phyloP scores from a whole-genome alignment of 1,140 invertebrate genomes.

The Paramacrobiotus metropolitanus region DNA sequence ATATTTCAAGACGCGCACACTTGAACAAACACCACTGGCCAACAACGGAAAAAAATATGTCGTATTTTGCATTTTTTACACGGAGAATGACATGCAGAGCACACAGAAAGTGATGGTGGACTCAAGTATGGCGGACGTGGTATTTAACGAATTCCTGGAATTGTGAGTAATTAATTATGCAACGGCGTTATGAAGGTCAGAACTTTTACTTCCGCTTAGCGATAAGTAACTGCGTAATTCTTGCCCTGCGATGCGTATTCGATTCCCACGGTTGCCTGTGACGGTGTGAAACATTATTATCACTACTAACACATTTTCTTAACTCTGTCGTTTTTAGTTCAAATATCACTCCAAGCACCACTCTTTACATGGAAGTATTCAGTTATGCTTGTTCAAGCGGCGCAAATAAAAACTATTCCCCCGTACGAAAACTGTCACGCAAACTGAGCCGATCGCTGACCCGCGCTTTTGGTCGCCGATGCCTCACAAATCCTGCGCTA shows the following conservation, averaged over 20 bases:
- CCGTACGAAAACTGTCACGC: background rate
- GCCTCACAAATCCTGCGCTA: no score
- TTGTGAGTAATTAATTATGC: background rate
- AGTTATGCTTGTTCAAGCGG: background rate
- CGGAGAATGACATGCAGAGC: background rate
- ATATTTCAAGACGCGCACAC: background rate
- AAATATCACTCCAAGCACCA: background rate
- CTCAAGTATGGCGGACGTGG: background rate
- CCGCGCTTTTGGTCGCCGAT: background rate
- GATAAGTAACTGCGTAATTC: no score
- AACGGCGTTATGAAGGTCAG: background rate
- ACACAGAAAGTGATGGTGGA: conserved; percentile 4
- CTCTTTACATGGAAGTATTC: background rate
- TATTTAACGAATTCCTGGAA: background rate
- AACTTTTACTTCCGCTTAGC: no score
- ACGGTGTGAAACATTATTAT: no score
- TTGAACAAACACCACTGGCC: background rate
- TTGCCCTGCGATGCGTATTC: no score
- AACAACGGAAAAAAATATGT: background rate
- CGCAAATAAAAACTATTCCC: background rate
- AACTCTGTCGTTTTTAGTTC: background rate
- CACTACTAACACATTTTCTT: background rate
- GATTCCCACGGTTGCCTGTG: no score
- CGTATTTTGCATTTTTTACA: background rate
- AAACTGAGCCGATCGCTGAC: conserved; percentile 2